phyloP scores from a whole-genome alignment of 2,113 vertebrate genomes.

The Crotalus horridus region DNA sequence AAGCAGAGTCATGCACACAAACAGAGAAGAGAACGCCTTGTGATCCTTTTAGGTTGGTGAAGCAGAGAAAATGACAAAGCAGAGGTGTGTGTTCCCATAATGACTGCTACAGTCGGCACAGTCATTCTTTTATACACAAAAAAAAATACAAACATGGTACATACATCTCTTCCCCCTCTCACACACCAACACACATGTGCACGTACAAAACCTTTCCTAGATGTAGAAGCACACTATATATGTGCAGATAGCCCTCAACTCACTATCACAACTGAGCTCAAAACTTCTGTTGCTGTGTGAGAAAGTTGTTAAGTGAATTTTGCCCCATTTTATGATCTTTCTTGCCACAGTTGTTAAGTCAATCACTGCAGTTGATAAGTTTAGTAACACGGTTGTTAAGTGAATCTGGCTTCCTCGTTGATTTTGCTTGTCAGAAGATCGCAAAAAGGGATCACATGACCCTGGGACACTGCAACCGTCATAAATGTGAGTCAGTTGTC shows the following conservation, averaged over 20 bases:
- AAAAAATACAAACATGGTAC: background rate
- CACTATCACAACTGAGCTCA: too few relatives aligned
- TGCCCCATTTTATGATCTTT: background rate
- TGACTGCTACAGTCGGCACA: background rate
- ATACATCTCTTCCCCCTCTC: background rate
- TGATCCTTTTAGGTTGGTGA: background rate
- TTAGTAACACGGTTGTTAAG: too few relatives aligned
- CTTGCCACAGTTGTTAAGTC: too few relatives aligned
- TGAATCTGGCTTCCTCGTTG: too few relatives aligned
- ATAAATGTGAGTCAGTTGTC: too few relatives aligned
- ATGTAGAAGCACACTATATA: background rate
- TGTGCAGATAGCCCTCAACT: background rate
- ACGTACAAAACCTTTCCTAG: background rate
- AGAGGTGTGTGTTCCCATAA: too few relatives aligned
- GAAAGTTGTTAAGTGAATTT: background rate
- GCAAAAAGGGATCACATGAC: too few relatives aligned
- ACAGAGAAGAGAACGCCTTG: too few relatives aligned
- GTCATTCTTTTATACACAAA: background rate
- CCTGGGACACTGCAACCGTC: too few relatives aligned
- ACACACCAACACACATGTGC: background rate
- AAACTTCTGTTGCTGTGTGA: background rate
- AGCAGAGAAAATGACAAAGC: too few relatives aligned
- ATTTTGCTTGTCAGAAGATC: too few relatives aligned
- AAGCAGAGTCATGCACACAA: background rate
- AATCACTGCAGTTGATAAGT: too few relatives aligned